Percentiles rank a stretch among this genome's conserved stretches.
Evolutionary conservation across 2,113 vertebrate genomes (phyloP).

Genomic region (Panthera uncia): DNA sequence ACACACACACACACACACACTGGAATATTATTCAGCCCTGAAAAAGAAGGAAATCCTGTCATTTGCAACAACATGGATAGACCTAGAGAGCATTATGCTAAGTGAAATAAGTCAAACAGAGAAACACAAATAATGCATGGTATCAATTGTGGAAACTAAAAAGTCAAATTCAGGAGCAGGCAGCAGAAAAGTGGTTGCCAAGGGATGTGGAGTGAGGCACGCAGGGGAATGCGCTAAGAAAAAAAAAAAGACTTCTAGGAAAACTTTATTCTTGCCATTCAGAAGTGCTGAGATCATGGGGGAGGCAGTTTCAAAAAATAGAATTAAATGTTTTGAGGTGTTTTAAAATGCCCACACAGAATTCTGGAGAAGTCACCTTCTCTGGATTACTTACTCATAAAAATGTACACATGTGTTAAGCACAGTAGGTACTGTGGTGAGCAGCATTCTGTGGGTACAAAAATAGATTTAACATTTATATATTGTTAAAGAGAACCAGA

Average conservation of each 20-base stretch:
- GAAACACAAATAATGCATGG: neutral
- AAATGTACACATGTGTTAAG: slow-evolving; percentile 27
- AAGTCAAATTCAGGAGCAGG: neutral
- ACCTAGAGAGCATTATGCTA: neutral
- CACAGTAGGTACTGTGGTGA: neutral
- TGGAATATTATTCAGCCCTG: neutral
- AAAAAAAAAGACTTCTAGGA: neutral
- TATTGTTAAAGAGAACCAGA: slow-evolving; percentile 37
- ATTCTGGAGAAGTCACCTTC: neutral
- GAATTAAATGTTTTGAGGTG: neutral
- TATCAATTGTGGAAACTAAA: neutral
- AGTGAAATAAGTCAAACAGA: neutral
- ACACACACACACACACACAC: neutral
- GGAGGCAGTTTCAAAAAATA: neutral
- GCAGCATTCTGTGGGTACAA: neutral
- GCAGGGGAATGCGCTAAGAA: neutral
- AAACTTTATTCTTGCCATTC: slow-evolving; percentile 4
- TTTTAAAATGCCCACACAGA: neutral
- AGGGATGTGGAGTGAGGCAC: neutral
- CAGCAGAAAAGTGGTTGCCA: neutral
- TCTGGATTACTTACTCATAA: slow-evolving; percentile 21
- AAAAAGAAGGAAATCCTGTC: neutral
- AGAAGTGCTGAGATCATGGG: neutral
- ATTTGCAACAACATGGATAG: neutral
- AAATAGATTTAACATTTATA: slow-evolving; percentile 66